These are phyloP conservation scores for Siphamia tubifer DNA, from an alignment of 2,113 vertebrate genomes.

Conservation along the genomic window DNA sequence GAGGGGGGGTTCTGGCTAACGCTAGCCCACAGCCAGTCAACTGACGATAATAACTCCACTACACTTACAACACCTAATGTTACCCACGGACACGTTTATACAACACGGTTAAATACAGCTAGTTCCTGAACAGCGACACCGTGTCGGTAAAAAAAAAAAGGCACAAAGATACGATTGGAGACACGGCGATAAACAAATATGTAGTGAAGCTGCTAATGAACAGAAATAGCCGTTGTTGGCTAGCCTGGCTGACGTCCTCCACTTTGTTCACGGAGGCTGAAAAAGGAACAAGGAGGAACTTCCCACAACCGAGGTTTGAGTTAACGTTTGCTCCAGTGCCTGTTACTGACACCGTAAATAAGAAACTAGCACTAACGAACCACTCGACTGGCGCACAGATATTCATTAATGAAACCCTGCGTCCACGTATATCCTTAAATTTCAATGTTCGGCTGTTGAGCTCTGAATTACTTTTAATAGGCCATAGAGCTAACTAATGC, in stretches of 20 bases:
- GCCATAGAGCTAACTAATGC: constrained; percentile 59
- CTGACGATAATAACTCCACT: constrained; percentile 59
- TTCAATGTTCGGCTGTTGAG: constrained; percentile 19
- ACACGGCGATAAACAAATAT: constrained; percentile 50
- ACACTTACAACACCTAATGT: constrained; percentile 48
- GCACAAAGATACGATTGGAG: not conserved
- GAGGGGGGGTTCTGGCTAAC: constrained; percentile 54
- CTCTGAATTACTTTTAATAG: constrained; percentile 69
- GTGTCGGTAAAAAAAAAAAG: constrained; percentile 16
- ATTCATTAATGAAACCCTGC: constrained; percentile 15
- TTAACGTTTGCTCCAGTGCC: constrained; percentile 49
- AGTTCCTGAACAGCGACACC: not conserved
- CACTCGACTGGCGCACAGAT: constrained; percentile 22
- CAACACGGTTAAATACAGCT: constrained; percentile 27
- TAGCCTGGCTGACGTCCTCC: constrained; percentile 71
- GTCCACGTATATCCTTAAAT: constrained; percentile 16
- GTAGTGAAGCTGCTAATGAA: constrained; percentile 58
- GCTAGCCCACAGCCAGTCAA: constrained; percentile 57
- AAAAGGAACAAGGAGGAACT: constrained; percentile 73
- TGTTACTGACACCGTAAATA: constrained; percentile 49
- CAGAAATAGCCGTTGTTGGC: constrained; percentile 56
- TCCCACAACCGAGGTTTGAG: constrained; percentile 63
- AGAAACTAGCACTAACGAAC: constrained; percentile 52
- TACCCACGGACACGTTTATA: constrained; percentile 29
- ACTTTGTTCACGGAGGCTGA: constrained; percentile 73